Percentiles rank a stretch among this genome's conserved stretches.
phyloP scores from a whole-genome alignment of 2,888 invertebrate genomes.

The Eupithecia dodoneata region DNA sequence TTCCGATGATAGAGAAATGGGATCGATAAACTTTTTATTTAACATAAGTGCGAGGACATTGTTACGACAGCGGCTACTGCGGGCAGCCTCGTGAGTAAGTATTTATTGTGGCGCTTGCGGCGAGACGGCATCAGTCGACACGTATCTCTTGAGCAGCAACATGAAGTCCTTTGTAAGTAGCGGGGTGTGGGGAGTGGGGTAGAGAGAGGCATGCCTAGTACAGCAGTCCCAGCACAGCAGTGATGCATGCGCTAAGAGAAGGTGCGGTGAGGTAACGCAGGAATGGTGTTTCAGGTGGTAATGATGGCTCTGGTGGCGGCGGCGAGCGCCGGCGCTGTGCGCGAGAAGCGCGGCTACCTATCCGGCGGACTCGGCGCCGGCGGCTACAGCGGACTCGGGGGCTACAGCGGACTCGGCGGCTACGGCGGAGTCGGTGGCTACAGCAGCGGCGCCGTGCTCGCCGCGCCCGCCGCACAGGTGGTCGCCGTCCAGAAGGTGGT shows the following conservation, averaged over 20 bases:
- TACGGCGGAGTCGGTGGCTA: conserved; percentile 27
- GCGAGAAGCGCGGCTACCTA: conserved; percentile 45
- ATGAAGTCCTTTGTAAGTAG: conserved; percentile 39
- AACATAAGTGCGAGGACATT: too few relatives aligned
- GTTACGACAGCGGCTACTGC: too few relatives aligned
- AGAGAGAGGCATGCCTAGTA: not conserved
- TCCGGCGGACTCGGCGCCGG: conserved; percentile 33
- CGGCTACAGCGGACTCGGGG: conserved; percentile 28
- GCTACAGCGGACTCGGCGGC: conserved; percentile 22
- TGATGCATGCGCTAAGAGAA: not conserved
- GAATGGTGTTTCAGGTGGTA: conserved; percentile 35
- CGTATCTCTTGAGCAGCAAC: conserved; percentile 14
- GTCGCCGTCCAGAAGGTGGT: conserved; percentile 56
- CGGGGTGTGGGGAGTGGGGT: not conserved
- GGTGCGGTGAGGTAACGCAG: conserved; percentile 2
- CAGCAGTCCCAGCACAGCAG: conserved; percentile 20
- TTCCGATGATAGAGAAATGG: too few relatives aligned
- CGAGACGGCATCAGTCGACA: not conserved
- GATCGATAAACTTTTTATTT: too few relatives aligned
- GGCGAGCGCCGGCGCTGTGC: conserved; percentile 42
- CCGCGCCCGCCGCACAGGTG: conserved; percentile 50
- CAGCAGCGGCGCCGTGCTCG: conserved; percentile 27
- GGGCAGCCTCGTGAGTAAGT: conserved; percentile 1
- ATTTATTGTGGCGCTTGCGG: conserved; percentile 19
- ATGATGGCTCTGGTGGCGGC: conserved; percentile 44